Evolutionary conservation across 53 echinoderm and acorn worm species (phyloP), one percentile per base, ranked within the genome.

Genomic region (Glandiceps talaboti): DNA sequence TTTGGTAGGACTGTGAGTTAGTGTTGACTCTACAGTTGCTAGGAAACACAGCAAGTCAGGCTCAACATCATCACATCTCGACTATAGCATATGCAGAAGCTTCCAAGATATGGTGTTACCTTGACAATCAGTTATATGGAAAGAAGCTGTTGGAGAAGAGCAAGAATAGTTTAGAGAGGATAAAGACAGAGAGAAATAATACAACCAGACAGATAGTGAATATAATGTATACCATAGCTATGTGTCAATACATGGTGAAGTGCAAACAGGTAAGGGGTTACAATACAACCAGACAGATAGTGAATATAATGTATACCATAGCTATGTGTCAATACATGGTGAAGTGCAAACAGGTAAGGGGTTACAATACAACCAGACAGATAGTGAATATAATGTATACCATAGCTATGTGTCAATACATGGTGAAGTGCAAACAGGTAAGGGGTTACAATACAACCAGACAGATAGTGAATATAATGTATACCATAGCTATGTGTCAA

Each of bases 71-170:
- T 33, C 75, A 84, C n/a, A 78, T 75, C 27, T 20, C 82, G 10
- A 84, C 45, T 75, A 81, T 78, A 29, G 81, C 81, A 32, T 32
- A 30, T 29, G 81, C 84, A 30, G 87, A 82, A 25, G 32, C 81
- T 74, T 31, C 82, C 45, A 45, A 78, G 31, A 87, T 80, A 31
- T 81, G 73, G 64, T 90, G 87, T 79, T 84, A 20, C 32, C 64
- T 85, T 0, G 91, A 85, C 0, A 82, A 81, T 1, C 32, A 77
- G 14, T 30, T 73, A 0, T 77, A 88, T 75, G 85, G 85, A 28
- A 74, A 76, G 26, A 80, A 26, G 1, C 32, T 83, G 74, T 74
- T 89, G 28, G 77, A 76, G n/a, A 33, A 74, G 25, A 80, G 81
- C 33, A 79, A 83, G 14, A 28, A 28, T 33, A 1, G 82, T 32